Conservation (phyloP, 2,888 invertebrate genomes). For the Boloria selene region DNA sequence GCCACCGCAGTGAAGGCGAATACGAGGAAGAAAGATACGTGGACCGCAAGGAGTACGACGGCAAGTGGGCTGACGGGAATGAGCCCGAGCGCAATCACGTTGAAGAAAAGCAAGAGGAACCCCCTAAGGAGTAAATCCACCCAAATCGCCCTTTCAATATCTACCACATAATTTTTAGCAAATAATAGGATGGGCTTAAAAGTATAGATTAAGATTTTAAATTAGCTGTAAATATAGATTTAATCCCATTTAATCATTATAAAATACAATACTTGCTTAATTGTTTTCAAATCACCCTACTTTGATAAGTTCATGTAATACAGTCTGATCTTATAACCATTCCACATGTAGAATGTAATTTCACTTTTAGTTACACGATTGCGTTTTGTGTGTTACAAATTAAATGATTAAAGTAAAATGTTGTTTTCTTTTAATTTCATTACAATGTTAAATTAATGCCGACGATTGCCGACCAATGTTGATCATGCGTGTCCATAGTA, state of each 20-base stretch:
- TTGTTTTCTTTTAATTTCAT: slow-evolving; percentile 1
- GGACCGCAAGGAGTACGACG: slow-evolving; percentile 84
- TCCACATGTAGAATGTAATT: slow-evolving; percentile 32
- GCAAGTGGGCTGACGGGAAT: slow-evolving; percentile 85
- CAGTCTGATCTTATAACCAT: slow-evolving; percentile 31
- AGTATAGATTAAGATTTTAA: slow-evolving; percentile 14
- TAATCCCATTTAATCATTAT: slow-evolving; percentile 13
- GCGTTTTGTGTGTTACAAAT: slow-evolving; percentile 37
- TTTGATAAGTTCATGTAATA: not conserved
- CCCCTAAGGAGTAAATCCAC: slow-evolving; percentile 63
- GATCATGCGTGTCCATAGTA: too few relatives aligned
- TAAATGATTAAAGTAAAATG: slow-evolving; percentile 22
- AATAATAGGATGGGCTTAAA: not conserved
- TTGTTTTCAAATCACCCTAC: slow-evolving; percentile 7
- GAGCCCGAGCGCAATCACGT: slow-evolving; percentile 65
- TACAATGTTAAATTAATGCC: not conserved
- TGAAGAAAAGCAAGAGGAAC: slow-evolving; percentile 66
- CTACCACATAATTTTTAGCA: not conserved
- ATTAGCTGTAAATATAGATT: slow-evolving; percentile 26
- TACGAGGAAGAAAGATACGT: slow-evolving; percentile 81
- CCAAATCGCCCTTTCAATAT: not conserved
- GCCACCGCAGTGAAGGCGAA: slow-evolving; percentile 79
- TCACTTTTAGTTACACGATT: slow-evolving; percentile 25
- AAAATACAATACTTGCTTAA: slow-evolving; percentile 16
- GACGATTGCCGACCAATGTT: too few relatives aligned